These are phyloP conservation scores for Macrosoma leucophasiata DNA, from an alignment of 2,888 invertebrate genomes.

Conservation along the genomic window DNA sequence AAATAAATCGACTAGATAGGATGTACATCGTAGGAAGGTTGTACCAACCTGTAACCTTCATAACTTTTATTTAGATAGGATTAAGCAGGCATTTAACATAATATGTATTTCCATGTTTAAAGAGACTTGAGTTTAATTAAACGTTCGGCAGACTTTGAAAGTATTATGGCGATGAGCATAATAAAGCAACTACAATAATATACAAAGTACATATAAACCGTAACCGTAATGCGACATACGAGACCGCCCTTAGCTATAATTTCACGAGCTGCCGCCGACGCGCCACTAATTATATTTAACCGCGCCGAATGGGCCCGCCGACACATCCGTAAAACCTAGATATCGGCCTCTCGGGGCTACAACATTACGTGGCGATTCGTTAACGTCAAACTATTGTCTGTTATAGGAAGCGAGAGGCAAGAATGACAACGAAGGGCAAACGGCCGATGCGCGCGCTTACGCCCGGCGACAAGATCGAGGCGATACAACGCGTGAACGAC, in stretches of 20 bases:
- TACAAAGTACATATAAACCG: too few relatives aligned
- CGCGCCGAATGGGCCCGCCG: constrained; percentile 8
- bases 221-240: constrained; percentile 14
- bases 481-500: constrained; percentile 87
- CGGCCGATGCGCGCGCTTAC: constrained; percentile 86
- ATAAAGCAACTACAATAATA: too few relatives aligned
- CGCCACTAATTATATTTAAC: constrained; percentile 17
- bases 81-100: too few relatives aligned
- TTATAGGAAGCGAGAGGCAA: constrained; percentile 54
- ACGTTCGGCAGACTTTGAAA: too few relatives aligned
- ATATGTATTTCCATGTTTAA: too few relatives aligned
- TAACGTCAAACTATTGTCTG: constrained; percentile 30
- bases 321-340: constrained; percentile 8
- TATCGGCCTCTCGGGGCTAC: constrained; percentile 7
- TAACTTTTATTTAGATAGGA: too few relatives aligned
- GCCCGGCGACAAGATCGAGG: constrained; percentile 86
- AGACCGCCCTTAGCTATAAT: constrained; percentile 17
- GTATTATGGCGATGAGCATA: too few relatives aligned
- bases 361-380: constrained; percentile 4
- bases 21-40: too few relatives aligned
- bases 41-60: too few relatives aligned
- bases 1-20: too few relatives aligned
- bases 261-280: constrained; percentile 14
- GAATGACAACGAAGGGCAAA: constrained; percentile 83
- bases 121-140: too few relatives aligned